Percentiles rank a stretch among this genome's conserved stretches.
Conservation (phyloP, 2,797 vertebrate species). For the Mastacembelus armatus region DNA sequence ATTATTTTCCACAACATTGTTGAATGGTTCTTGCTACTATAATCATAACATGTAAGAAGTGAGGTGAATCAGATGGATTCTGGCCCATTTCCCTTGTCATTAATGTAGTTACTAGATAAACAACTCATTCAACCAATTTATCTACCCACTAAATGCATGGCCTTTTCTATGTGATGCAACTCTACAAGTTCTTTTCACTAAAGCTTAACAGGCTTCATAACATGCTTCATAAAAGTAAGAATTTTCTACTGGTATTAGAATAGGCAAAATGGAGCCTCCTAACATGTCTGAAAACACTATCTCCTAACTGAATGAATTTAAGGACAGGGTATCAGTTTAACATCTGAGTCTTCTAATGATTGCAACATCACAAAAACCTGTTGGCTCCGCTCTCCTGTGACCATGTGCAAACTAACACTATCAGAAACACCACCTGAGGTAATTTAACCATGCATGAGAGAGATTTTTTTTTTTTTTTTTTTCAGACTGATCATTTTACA, state of each 20-base stretch:
- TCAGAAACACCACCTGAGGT: constrained; percentile 39
- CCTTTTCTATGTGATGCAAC: background rate
- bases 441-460: constrained; percentile 27
- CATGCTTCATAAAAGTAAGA: no score
- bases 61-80: constrained; percentile 19
- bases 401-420: constrained; percentile 9
- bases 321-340: constrained; percentile 15
- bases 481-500: constrained; percentile 48
- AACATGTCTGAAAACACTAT: no score
- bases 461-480: constrained; percentile 20
- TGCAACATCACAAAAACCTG: constrained; percentile 7
- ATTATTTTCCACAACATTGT: no score
- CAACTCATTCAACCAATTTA: no score
- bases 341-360: constrained; percentile 5
- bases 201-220: background rate
- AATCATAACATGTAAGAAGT: no score
- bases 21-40: no score
- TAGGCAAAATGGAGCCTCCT: no score
- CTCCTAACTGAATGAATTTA: background rate
- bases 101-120: background rate
- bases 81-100: background rate
- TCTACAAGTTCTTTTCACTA: background rate
- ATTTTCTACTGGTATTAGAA: no score
- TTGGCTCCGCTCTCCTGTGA: constrained; percentile 1
- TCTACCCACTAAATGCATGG: background rate